A percentile compares a stretch with the other conserved stretches of the same genome.
Evolutionary conservation across 2,797 vertebrate species (phyloP).

Genomic region (Oreochromis grahami): DNA sequence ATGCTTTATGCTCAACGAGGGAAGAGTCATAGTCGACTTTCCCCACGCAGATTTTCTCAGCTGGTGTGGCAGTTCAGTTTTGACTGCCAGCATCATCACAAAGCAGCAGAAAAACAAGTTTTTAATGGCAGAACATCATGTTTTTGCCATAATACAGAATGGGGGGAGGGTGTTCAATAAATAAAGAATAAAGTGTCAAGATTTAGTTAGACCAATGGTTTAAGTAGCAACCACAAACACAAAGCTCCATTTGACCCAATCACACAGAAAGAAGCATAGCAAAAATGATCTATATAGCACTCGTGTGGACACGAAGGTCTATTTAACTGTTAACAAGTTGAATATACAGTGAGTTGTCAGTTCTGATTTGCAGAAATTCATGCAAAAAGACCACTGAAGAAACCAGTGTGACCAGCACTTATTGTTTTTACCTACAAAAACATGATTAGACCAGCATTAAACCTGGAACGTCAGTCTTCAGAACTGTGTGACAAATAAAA

Average conservation of each 20-base stretch:
- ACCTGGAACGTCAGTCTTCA: not conserved
- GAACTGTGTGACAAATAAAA: not conserved
- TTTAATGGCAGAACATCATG: not conserved
- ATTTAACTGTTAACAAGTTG: not conserved
- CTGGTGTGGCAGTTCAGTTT: not conserved
- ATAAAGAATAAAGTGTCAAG: not conserved
- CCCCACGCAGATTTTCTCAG: constrained; percentile 31
- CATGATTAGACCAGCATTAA: not conserved
- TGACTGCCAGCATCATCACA: not conserved
- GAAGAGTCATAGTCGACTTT: constrained; percentile 1
- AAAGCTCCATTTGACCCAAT: not conserved
- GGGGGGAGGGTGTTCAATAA: no score
- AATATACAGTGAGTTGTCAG: not conserved
- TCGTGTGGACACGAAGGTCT: not conserved
- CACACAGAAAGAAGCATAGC: not conserved
- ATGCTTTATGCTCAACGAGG: not conserved
- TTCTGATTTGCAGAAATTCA: not conserved
- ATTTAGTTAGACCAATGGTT: not conserved
- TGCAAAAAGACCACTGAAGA: not conserved
- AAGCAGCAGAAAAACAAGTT: not conserved
- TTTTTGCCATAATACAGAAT: not conserved
- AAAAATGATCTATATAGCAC: not conserved
- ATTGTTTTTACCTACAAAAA: not conserved
- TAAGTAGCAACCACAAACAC: not conserved
- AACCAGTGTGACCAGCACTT: constrained; percentile 1